These are phyloP conservation scores for Drosophila nasuta DNA, from an alignment of 1,140 invertebrate genomes.

Conservation along the genomic window DNA sequence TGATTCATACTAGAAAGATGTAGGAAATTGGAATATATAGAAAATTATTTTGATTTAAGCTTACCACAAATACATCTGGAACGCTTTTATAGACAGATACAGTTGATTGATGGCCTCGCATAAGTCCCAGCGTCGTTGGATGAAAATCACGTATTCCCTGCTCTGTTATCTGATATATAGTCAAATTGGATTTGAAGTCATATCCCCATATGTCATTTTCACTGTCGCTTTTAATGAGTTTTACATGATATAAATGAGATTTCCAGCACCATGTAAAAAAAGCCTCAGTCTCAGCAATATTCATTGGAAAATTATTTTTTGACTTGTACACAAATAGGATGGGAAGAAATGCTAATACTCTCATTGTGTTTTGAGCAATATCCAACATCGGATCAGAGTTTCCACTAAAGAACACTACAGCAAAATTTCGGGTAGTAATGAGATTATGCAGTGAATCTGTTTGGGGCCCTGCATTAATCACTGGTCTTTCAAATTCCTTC, in stretches of 20 bases:
- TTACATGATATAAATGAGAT: neutral
- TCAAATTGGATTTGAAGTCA: neutral
- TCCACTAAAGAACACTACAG: neutral
- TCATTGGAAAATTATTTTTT: neutral
- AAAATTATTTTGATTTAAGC: neutral
- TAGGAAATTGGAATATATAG: neutral
- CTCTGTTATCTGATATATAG: neutral
- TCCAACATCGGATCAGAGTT: neutral
- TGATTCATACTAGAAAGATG: conserved; percentile 13
- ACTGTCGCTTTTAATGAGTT: neutral
- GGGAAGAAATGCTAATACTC: neutral
- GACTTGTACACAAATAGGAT: neutral
- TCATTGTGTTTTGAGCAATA: neutral
- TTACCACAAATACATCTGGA: conserved; percentile 26
- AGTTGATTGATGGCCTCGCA: neutral
- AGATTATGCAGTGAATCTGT: neutral
- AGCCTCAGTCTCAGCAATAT: neutral
- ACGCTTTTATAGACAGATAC: neutral
- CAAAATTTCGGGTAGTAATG: neutral
- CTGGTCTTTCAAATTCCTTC: neutral
- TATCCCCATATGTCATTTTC: conserved; percentile 8
- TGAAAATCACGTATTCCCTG: neutral
- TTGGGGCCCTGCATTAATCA: neutral
- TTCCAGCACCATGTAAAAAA: conserved; percentile 7
- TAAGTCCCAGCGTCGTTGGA: neutral